Base-by-base conservation (phyloP, 2,113 vertebrate genomes). In the Pyrgilauda ruficollis region DNA sequence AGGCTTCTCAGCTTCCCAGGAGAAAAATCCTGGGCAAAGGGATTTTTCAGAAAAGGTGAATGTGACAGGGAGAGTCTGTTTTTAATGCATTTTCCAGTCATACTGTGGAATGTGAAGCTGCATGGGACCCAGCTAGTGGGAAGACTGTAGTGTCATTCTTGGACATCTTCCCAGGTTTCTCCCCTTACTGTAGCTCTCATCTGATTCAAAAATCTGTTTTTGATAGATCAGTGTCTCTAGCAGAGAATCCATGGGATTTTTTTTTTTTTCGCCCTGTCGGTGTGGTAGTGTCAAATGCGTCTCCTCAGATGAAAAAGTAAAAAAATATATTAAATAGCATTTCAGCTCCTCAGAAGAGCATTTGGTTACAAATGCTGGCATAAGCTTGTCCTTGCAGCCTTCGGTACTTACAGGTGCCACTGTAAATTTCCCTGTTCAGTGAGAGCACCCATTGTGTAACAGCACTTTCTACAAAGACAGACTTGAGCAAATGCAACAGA, bases 71-170 rank as follows among this genome's bases (percentile, higher is more conserved):
- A n/a, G 11, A 31, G 6, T 5, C 6, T 63, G 19, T 9, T 13
- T 7, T 0, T 72, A 49, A 10, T 18, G 20, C 9, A 0, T 15
- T 37, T 37, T 17, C 14, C 46, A 56, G 37, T 50, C 22, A 4
- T 15, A 1, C 11, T 9, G 0, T 13, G 46, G 7, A 9, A 33
- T 33, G 14, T 43, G 11, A 10, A 49, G 33, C 9, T 77, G 4
- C 14, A 37, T 35, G 33, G 35, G 15, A 52, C 18, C 27, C 3
- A 24, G 5, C 21, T 63, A 31, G 33, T 6, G 15, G 13, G 15
- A 70, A 67, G 41, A 14, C 6, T 8, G 1, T 7, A 21, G 26
- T 6, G 27, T 3, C 3, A 2, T 41, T 75, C 27, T 52, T 59
- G 6, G 30, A 7, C 7, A 19, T 21, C 35, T 90, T 76, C 21